A percentile compares a stretch with the other conserved stretches of the same genome.
These are phyloP conservation scores for Glareola pratincola DNA, from an alignment of 2,113 vertebrate genomes.

Conservation along the genomic window DNA sequence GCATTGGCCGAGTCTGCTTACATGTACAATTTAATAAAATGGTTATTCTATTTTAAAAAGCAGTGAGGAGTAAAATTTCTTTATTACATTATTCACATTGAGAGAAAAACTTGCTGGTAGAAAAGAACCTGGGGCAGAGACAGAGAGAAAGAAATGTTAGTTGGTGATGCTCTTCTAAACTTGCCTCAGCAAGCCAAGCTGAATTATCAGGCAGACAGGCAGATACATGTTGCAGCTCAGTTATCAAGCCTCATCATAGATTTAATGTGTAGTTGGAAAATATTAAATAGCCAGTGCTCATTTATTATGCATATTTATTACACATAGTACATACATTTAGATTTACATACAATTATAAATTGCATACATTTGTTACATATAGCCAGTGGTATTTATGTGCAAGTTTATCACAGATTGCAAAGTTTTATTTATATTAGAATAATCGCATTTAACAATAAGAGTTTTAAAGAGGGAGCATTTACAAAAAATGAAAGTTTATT, in stretches of 20 bases:
- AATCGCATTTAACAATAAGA: not conserved
- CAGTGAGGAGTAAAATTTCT: not conserved
- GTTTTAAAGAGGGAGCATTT: not conserved
- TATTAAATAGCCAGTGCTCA: not conserved
- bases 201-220: not conserved
- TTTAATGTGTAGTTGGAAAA: not conserved
- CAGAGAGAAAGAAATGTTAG: not conserved
- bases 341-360: not conserved
- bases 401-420: not conserved
- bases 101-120: not conserved
- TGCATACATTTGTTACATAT: not conserved
- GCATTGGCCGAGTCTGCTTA: not conserved
- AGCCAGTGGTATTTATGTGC: not conserved
- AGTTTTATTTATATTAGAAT: not conserved
- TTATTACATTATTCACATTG: not conserved
- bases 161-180: not conserved
- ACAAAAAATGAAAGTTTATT: not conserved
- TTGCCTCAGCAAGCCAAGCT: not conserved
- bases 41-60: not conserved
- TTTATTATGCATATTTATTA: not conserved
- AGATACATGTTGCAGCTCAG: not conserved
- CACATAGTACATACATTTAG: not conserved
- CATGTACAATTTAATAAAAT: not conserved
- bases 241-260: not conserved
- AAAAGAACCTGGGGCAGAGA: not conserved